These are phyloP conservation scores for Toxostoma redivivum DNA, from an alignment of 2,113 vertebrate species.

Conservation along the genomic window DNA sequence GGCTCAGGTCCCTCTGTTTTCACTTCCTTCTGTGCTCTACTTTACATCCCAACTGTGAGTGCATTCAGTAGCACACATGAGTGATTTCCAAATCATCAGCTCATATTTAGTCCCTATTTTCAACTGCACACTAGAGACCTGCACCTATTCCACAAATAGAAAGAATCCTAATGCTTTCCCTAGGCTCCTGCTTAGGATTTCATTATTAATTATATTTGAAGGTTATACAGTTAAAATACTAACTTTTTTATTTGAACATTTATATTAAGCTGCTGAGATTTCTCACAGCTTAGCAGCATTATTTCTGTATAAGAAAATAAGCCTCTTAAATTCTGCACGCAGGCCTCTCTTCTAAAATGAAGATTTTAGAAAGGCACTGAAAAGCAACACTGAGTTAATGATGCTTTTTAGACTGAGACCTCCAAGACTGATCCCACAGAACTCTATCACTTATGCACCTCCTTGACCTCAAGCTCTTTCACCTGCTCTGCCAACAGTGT, in stretches of 20 bases:
- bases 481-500: not conserved
- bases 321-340: constrained; percentile 63
- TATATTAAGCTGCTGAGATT: constrained; percentile 73
- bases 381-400: constrained; percentile 49
- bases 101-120: constrained; percentile 60
- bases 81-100: constrained; percentile 34
- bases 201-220: constrained; percentile 73
- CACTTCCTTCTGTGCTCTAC: constrained; percentile 25
- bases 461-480: not conserved
- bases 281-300: constrained; percentile 68
- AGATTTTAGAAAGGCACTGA: constrained; percentile 55
- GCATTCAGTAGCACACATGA: not conserved
- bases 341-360: constrained; percentile 60
- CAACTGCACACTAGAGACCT: constrained; percentile 50
- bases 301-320: constrained; percentile 70
- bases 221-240: constrained; percentile 71
- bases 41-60: constrained; percentile 19
- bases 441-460: not conserved
- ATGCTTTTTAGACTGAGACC: constrained; percentile 47
- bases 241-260: constrained; percentile 73
- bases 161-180: constrained; percentile 57
- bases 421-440: not conserved
- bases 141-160: constrained; percentile 66
- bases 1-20: not conserved
- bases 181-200: constrained; percentile 58